Evolutionary conservation across 1,140 invertebrate species (phyloP), one percentile per base, ranked within the genome.

Genomic region (Drosophila pruinosa): DNA sequence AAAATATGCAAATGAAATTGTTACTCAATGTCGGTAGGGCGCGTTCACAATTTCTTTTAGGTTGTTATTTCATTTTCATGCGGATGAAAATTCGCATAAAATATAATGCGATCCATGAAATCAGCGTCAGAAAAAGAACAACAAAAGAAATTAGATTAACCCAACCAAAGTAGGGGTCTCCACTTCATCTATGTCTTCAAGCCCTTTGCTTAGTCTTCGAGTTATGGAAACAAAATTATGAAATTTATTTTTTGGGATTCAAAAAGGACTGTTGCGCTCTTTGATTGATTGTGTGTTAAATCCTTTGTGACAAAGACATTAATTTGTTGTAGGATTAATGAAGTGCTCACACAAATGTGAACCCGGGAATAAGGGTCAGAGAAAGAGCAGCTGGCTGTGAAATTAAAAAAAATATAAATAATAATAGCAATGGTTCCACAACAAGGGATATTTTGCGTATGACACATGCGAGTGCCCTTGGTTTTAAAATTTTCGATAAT

Each of bases 1-100:
- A 78, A 86, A 86, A 86, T 86, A 86, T 86, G 81, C 81, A 86
- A 86, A 86, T 86, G 82, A 86, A 86, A 88, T 86, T 86, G 82
- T 88, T 86, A 75, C 78, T 88, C 81, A 86, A 86, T 71, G 78
- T 71, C 73, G 72, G 67, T 75, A 28, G 64, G 45, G 70, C 75
- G 39, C 26, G n/a, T n/a, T 31, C 47, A 50, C 14, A 31, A 28
- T 31, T 61, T 59, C 63, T 57, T 65, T 34, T 41, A 50, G 65
- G 72, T 67, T 85, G 77, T 81, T 86, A 86, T 86, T 86, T 79
- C 81, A 77, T 86, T 86, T 81, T 64, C 61, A 81, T 77, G 77
- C 58, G 75, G 61, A 85, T 85, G 77, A 86, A 71, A 64, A 86
- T 85, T 81, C 63, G 59, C 77, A 81, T 81, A 77, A 85, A 86